Conservation (phyloP, 2,113 vertebrate genomes). For the Cyprinodon tularosa region DNA sequence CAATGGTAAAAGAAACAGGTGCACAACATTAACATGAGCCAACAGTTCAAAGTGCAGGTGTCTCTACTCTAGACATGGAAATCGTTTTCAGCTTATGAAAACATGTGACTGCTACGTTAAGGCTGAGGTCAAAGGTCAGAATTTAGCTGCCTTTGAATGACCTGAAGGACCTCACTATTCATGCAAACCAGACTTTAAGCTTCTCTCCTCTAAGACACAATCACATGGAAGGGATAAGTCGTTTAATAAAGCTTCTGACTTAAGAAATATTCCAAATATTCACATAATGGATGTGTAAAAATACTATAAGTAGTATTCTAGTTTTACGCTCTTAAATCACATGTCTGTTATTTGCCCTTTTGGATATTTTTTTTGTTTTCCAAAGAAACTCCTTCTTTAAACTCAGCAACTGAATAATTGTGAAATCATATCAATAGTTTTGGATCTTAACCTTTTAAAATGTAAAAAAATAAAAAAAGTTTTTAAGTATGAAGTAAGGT, state of each 20-base stretch:
- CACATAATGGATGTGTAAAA: neutral
- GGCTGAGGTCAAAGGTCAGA: conserved; percentile 35
- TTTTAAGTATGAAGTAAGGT: too few species aligned
- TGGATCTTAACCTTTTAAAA: neutral
- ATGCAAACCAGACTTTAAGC: conserved; percentile 32
- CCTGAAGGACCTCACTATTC: conserved; percentile 8
- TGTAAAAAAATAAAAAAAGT: neutral
- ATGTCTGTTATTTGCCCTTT: neutral
- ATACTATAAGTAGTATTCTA: neutral
- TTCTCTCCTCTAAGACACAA: neutral
- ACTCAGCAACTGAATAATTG: neutral
- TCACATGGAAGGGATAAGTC: conserved; percentile 3
- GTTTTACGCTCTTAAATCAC: neutral
- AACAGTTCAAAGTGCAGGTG: neutral
- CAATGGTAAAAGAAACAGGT: neutral
- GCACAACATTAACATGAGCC: neutral
- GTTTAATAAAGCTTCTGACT: neutral
- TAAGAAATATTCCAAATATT: neutral
- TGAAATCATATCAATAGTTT: neutral
- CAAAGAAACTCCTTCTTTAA: too few species aligned
- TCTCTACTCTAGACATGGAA: conserved; percentile 6
- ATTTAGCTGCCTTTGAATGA: conserved; percentile 28
- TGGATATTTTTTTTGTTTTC: neutral
- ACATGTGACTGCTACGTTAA: conserved; percentile 47
- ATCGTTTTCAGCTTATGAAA: conserved; percentile 25